Evolutionary conservation across 2,797 vertebrate genomes (phyloP), one percentile per base, ranked within the genome.

Genomic region (Cygnus olor): DNA sequence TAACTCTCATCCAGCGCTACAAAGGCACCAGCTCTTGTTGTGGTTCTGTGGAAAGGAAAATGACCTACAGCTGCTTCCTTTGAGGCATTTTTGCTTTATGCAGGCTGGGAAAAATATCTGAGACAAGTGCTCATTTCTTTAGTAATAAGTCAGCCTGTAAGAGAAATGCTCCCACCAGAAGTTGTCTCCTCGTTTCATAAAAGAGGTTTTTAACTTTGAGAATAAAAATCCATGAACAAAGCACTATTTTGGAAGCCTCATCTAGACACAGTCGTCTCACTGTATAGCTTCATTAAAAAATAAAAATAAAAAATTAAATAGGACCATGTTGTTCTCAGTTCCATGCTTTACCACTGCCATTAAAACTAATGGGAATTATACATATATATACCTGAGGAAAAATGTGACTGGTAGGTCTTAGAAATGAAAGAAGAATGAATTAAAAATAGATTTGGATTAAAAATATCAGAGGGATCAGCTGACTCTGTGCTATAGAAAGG

Each of bases 401-500:
- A 49, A 57, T 57, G 14, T 65, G 54, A 64, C 56, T 71, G 6
- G 18, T 61, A n/a, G 34, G 56, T 87, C 53, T 87, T 69, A 80
- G 72, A 95, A 93, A 94, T 61, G 15, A 85, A 61, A 94, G 49
- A 54, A 25, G 11, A 88, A 95, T 80, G 3, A 87, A 93, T 89
- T 92, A 60, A 78, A 95, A 96, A 78, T 80, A 32, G 49, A 93
- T 89, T 94, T 57, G 44, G 16, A 57, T 85, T 93, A 65, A 85
- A 93, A 95, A 93, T 83, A 86, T 89, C 74, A 74, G 78, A 61
- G 20, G 30, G 21, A 78, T 93, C 85, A 87, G 57, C 60, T 94
- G 90, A 82, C 85, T 82, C 4, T 54, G 34, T 68, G 49, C 42
- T 85, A 47, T 14, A 61, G 78, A 74, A 93, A 89, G 79, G 30